A percentile compares a stretch with the other conserved stretches of the same genome.
phyloP scores from a whole-genome alignment of 2,797 vertebrate genomes.

The Ambastaia sidthimunki region DNA sequence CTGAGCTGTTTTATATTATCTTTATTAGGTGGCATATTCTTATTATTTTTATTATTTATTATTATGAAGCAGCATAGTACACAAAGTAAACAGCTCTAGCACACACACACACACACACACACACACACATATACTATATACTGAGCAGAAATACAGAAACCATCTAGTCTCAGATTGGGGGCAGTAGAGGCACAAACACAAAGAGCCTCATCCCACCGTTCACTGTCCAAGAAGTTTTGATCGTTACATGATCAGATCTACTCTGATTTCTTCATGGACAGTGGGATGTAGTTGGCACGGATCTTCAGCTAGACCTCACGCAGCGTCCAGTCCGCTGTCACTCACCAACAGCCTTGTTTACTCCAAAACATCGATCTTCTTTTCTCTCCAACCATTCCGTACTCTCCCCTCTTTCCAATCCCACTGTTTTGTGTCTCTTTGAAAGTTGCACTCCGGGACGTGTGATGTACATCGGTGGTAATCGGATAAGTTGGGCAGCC shows the following conservation, averaged over 20 bases:
- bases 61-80: too few relatives aligned
- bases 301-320: constrained; percentile 78
- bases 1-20: too few relatives aligned
- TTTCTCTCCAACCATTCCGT: constrained; percentile 25
- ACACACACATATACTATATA: too few relatives aligned
- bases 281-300: constrained; percentile 66
- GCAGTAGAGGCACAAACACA: constrained; percentile 27
- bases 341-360: constrained; percentile 73
- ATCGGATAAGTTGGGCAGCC: constrained; percentile 81
- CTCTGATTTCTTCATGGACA: constrained; percentile 54
- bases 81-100: too few relatives aligned
- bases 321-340: constrained; percentile 71
- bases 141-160: not conserved
- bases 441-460: constrained; percentile 63
- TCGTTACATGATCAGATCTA: constrained; percentile 40
- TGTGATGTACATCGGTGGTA: constrained; percentile 80
- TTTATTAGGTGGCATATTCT: too few relatives aligned
- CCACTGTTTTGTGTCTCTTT: constrained; percentile 53
- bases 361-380: constrained; percentile 53
- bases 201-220: constrained; percentile 36
- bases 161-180: constrained; percentile 7
- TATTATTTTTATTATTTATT: too few relatives aligned
- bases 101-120: too few relatives aligned
- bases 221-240: constrained; percentile 50
- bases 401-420: constrained; percentile 27